Conservation (phyloP, 2,797 vertebrate species). For the Tenualosa thibaudeaui region DNA sequence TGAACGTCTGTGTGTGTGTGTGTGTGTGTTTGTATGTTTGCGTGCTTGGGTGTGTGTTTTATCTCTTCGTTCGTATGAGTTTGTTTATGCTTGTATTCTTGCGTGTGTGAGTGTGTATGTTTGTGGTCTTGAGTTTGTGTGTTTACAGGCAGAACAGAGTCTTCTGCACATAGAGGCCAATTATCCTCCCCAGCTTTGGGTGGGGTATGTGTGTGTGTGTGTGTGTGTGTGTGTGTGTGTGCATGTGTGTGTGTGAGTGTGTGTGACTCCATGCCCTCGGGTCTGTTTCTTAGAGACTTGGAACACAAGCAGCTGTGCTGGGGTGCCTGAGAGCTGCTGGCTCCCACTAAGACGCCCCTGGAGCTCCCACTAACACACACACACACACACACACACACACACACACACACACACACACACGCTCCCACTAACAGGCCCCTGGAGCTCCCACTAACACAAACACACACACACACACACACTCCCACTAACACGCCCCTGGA, state of each 20-base stretch:
- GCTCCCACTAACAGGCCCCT: background rate
- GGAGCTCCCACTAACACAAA: background rate
- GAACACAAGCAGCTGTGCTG: slow-evolving; percentile 71
- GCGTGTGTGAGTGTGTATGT: background rate
- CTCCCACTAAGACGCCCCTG: background rate
- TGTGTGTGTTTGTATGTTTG: background rate
- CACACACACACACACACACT: background rate
- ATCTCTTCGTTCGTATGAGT: background rate
- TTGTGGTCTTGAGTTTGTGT: background rate
- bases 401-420: background rate
- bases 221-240: background rate
- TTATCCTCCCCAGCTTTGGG: background rate
- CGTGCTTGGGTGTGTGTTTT: background rate
- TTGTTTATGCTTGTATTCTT: background rate
- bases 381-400: background rate
- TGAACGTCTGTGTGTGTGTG: background rate
- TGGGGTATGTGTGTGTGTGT: background rate
- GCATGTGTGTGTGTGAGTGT: slow-evolving; percentile 23
- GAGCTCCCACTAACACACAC: background rate
- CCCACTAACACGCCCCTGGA: background rate
- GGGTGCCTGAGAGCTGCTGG: slow-evolving; percentile 57
- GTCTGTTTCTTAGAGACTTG: slow-evolving; percentile 76
- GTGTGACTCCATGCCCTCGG: too few species aligned
- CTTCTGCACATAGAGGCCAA: background rate
- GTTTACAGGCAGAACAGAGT: background rate